Evolutionary conservation across 2,113 vertebrate genomes (phyloP).

Genomic region (Gopherus evgoodei): DNA sequence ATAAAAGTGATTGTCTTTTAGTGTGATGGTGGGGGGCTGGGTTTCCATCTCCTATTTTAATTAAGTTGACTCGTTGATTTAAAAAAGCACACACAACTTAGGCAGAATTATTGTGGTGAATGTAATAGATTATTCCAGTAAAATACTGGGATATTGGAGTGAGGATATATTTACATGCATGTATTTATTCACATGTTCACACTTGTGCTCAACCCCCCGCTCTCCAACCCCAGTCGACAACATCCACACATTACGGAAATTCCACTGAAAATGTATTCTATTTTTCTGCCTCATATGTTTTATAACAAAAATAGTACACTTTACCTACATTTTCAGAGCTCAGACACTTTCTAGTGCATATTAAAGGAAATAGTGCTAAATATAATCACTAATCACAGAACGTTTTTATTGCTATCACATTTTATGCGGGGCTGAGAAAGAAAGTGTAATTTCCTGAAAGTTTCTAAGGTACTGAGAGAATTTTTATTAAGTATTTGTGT

Average conservation of each 20-base stretch:
- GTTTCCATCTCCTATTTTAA: not conserved
- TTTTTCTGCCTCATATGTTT: not conserved
- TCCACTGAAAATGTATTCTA: not conserved
- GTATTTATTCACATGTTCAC: not conserved
- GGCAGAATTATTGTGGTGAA: not conserved
- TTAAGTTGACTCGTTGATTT: not conserved
- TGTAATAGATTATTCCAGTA: not conserved
- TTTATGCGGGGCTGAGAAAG: not conserved
- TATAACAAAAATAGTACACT: not conserved
- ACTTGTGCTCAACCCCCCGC: no score
- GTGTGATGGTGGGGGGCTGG: not conserved
- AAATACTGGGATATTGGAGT: not conserved
- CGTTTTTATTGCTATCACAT: not conserved
- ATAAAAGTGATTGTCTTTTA: not conserved
- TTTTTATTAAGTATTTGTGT: not conserved
- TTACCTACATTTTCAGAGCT: not conserved
- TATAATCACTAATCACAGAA: not conserved
- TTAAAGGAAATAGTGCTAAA: not conserved
- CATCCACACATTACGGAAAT: not conserved
- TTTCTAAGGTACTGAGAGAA: not conserved
- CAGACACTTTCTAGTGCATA: not conserved
- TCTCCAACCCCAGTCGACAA: accelerated
- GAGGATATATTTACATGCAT: not conserved
- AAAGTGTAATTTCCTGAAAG: not conserved
- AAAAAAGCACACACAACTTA: not conserved